Percentiles rank a stretch among this genome's conserved stretches.
phyloP scores from a whole-genome alignment of 2,113 vertebrate species.

The Oncorhynchus clarkii region DNA sequence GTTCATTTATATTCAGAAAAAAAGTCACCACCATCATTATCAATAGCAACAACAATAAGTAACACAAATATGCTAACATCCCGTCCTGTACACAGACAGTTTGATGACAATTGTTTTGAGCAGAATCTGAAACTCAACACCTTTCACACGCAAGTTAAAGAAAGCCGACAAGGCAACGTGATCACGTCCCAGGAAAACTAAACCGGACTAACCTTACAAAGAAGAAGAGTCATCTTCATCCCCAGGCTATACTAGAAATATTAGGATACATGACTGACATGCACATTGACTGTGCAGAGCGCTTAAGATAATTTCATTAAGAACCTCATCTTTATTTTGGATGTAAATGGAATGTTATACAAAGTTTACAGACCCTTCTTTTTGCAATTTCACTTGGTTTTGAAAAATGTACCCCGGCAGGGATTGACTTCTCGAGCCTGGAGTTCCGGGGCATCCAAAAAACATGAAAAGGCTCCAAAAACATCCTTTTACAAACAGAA shows the following conservation, averaged over 20 bases:
- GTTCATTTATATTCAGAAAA: slow-evolving; percentile 60
- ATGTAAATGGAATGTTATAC: no score
- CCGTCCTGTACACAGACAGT: slow-evolving; percentile 72
- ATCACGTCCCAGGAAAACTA: slow-evolving; percentile 64
- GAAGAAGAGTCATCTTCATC: slow-evolving; percentile 50
- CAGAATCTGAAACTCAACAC: slow-evolving; percentile 71
- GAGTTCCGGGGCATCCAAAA: no score
- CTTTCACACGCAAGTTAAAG: slow-evolving; percentile 77
- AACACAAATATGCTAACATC: slow-evolving; percentile 77
- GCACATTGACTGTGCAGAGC: slow-evolving; percentile 72
- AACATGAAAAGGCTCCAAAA: no score
- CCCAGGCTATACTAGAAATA: slow-evolving; percentile 70
- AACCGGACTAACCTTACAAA: slow-evolving; percentile 64
- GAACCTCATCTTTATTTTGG: no score
- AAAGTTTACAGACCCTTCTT: no score
- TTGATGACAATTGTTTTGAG: slow-evolving; percentile 67
- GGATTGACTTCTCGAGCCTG: no score
- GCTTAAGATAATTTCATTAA: slow-evolving; percentile 43
- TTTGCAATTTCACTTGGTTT: no score
- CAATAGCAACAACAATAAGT: slow-evolving; percentile 77
- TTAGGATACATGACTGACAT: slow-evolving; percentile 60
- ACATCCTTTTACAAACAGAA: no score
- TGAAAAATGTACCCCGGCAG: no score
- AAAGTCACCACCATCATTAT: slow-evolving; percentile 66
- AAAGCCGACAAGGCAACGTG: slow-evolving; percentile 77